These are phyloP conservation scores for Macrophya alboannulata DNA, from an alignment of 2,888 invertebrate genomes.

Conservation along the genomic window DNA sequence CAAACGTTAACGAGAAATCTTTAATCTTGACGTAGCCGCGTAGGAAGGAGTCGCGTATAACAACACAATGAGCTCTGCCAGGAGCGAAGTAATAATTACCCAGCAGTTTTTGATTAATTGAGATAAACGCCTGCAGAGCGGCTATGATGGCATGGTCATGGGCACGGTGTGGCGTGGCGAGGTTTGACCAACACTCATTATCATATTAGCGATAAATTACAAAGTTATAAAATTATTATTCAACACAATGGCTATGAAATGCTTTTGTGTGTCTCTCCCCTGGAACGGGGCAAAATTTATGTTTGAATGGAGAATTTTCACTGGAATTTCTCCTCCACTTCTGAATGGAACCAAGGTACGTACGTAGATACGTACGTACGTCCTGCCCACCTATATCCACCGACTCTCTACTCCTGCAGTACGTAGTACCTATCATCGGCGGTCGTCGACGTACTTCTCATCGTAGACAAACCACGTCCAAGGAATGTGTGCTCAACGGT, in stretches of 20 bases:
- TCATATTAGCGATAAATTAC: constrained; percentile 54
- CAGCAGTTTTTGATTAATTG: constrained; percentile 50
- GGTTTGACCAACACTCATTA: constrained; percentile 54
- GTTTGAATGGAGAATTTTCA: constrained; percentile 35
- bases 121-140: constrained; percentile 39
- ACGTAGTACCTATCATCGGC: neutral
- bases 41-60: constrained; percentile 20
- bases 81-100: constrained; percentile 45
- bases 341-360: constrained; percentile 37
- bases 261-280: constrained; percentile 42
- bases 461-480: neutral
- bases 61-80: constrained; percentile 38
- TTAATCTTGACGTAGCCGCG: constrained; percentile 32
- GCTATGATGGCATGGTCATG: neutral
- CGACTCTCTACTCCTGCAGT: neutral
- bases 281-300: constrained; percentile 11
- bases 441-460: neutral
- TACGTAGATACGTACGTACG: neutral
- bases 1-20: constrained; percentile 47
- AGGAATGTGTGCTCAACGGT: constrained; percentile 32
- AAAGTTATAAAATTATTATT: constrained; percentile 53
- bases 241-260: constrained; percentile 46
- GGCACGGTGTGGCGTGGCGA: neutral
- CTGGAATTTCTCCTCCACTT: constrained; percentile 22
- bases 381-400: neutral